Evolutionary conservation across 2,797 vertebrate genomes (phyloP).

Genomic region (Myripristis murdjan): DNA sequence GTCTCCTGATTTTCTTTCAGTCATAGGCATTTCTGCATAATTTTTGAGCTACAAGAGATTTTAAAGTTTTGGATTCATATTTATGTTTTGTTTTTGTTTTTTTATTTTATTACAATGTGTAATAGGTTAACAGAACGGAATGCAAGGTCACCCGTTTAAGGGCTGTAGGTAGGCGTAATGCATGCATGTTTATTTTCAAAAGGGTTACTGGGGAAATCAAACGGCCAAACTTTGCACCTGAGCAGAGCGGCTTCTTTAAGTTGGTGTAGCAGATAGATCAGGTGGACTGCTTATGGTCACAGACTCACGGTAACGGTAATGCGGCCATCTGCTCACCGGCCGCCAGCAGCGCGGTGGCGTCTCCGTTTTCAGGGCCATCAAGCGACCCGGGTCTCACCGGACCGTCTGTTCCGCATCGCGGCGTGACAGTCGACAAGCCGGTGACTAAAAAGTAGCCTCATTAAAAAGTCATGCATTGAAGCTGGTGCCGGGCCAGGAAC

Average conservation of each 20-base stretch:
- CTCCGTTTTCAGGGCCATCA: conserved; percentile 65
- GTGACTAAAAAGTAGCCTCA: conserved; percentile 74
- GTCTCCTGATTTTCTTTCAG: no score
- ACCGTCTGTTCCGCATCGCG: conserved; percentile 71
- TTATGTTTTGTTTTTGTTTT: no score
- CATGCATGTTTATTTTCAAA: no score
- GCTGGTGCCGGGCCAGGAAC: conserved; percentile 36
- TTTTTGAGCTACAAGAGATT: no score
- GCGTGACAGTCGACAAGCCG: conserved; percentile 62
- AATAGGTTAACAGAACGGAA: no score
- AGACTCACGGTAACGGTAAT: conserved; percentile 71
- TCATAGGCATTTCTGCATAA: no score
- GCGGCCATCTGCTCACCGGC: conserved; percentile 77
- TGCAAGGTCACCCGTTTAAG: no score
- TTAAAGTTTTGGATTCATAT: no score
- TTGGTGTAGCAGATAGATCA: conserved; percentile 35
- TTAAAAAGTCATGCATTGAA: conserved; percentile 79
- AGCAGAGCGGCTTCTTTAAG: background rate
- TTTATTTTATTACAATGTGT: no score
- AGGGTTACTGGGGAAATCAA: background rate
- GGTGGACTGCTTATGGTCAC: conserved; percentile 36
- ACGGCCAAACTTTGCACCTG: background rate
- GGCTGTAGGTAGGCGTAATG: no score
- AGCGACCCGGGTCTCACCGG: conserved; percentile 58
- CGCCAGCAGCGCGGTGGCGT: conserved; percentile 57